Conservation (phyloP, 1,140 invertebrate genomes). For the Dendrolimus kikuchii region DNA sequence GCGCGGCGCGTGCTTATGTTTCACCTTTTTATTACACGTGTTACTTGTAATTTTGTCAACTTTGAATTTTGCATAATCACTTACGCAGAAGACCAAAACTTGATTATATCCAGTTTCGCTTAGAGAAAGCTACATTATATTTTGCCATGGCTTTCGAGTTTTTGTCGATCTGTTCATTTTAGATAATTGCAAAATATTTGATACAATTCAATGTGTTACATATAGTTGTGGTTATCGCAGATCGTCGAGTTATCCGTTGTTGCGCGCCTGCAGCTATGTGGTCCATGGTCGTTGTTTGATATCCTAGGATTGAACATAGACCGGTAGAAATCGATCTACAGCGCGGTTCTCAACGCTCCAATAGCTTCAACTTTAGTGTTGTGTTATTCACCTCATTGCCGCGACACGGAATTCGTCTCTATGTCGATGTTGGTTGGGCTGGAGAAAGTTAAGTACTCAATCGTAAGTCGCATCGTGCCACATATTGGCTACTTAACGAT, state of each 20-base stretch:
- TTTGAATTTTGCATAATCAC: slow-evolving; percentile 45
- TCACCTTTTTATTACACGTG: slow-evolving; percentile 36
- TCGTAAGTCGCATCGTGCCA: slow-evolving; percentile 36
- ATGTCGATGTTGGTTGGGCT: no score
- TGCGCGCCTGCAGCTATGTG: slow-evolving; percentile 14
- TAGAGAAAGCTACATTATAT: slow-evolving; percentile 46
- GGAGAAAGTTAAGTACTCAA: slow-evolving; percentile 63
- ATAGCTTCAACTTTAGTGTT: slow-evolving; percentile 42
- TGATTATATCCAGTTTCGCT: slow-evolving; percentile 39
- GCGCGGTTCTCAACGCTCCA: slow-evolving; percentile 43
- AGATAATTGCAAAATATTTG: not conserved
- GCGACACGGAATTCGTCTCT: slow-evolving; percentile 49
- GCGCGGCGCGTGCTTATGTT: slow-evolving; percentile 24
- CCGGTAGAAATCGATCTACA: slow-evolving; percentile 55
- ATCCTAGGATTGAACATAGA: slow-evolving; percentile 35
- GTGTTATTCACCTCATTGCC: slow-evolving; percentile 56
- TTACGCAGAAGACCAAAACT: slow-evolving; percentile 37
- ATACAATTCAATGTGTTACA: not conserved
- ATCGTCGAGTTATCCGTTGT: not conserved
- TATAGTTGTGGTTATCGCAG: not conserved
- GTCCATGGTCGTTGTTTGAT: slow-evolving; percentile 37
- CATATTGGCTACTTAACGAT: slow-evolving; percentile 45
- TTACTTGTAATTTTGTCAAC: slow-evolving; percentile 47
- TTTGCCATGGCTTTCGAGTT: slow-evolving; percentile 16
- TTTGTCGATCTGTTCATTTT: slow-evolving; percentile 14